Percentiles rank a stretch among this genome's conserved stretches.
These are phyloP conservation scores for Palythoa caribaeorum DNA, from an alignment of 92 coral and sea anemone genomes.

Conservation along the genomic window DNA sequence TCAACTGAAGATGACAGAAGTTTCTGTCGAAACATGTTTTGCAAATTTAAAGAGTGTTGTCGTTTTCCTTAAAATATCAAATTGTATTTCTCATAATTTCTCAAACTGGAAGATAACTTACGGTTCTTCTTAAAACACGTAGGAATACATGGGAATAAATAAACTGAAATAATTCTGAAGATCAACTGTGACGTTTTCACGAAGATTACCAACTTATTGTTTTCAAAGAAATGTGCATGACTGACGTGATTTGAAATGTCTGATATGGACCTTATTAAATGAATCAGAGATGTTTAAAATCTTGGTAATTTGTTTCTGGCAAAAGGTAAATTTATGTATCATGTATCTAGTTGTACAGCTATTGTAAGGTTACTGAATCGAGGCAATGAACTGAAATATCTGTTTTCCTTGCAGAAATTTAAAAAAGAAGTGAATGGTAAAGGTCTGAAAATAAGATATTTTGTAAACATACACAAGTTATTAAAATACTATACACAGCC, in stretches of 20 bases:
- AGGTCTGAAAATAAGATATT: not conserved
- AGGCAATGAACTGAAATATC: not conserved
- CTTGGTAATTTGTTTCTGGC: not conserved
- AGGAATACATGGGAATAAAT: no score
- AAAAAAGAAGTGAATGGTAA: not conserved
- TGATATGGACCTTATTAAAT: not conserved
- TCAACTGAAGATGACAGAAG: no score
- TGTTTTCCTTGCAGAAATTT: not conserved
- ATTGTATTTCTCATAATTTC: no score
- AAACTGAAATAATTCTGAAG: not conserved
- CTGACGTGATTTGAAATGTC: not conserved
- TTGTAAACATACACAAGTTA: not conserved
- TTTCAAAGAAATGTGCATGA: not conserved
- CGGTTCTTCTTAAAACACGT: no score
- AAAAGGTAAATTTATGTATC: not conserved
- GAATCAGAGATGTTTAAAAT: not conserved
- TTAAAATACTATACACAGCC: not conserved
- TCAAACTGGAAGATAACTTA: no score
- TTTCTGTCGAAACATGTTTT: no score
- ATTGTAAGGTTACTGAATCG: not conserved
- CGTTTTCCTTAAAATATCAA: no score
- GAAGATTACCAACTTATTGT: not conserved
- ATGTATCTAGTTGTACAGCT: not conserved
- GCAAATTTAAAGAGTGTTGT: no score
- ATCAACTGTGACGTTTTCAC: not conserved